Conservation (phyloP, 2,888 invertebrate species). For the Apantesis nais region DNA sequence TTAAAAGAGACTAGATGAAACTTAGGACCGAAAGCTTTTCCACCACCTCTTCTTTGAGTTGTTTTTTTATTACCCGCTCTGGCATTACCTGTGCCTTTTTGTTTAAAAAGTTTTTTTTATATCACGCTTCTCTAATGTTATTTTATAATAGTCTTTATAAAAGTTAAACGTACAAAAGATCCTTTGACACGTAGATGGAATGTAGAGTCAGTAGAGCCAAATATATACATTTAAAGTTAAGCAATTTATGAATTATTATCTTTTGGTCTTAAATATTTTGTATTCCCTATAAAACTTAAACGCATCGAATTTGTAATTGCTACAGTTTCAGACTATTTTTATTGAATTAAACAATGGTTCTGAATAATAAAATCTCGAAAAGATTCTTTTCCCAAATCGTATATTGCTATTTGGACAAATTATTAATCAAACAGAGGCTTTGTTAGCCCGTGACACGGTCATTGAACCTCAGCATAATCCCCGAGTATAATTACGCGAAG, state of each 20-base stretch:
- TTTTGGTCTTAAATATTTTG: neutral
- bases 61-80: no score
- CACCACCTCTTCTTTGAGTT: no score
- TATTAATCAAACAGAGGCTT: conserved; percentile 26
- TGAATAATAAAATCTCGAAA: neutral
- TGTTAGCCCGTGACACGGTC: conserved; percentile 40
- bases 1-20: no score
- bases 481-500: conserved; percentile 71
- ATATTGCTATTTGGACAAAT: conserved; percentile 21
- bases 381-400: neutral
- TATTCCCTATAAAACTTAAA: neutral
- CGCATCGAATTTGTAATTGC: neutral
- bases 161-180: no score
- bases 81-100: no score
- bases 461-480: conserved; percentile 58
- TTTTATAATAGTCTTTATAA: no score
- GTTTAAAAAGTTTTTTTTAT: no score
- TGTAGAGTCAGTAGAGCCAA: neutral
- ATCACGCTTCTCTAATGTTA: no score
- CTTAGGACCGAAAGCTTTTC: no score
- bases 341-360: neutral
- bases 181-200: neutral
- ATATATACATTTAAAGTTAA: neutral
- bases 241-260: neutral
- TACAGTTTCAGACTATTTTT: neutral